Evolutionary conservation across 2,888 invertebrate genomes (phyloP), one percentile per base, ranked within the genome.

Genomic region (Lepetodrilus schrolli): DNA sequence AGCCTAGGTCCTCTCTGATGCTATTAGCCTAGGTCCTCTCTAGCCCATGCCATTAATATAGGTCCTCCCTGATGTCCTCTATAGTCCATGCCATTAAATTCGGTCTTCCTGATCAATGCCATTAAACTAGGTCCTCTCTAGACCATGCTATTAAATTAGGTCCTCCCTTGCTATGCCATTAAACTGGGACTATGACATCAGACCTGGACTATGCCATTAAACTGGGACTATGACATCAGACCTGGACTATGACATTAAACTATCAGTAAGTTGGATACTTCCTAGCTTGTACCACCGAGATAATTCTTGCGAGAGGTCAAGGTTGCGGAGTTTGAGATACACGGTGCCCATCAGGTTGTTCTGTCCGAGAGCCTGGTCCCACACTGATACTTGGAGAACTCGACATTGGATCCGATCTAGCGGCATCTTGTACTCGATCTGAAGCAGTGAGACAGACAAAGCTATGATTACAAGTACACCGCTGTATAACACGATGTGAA

Each of bases 271-370:
- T 72, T 87, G 86, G 66, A 87, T 73, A 43, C 83, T 82, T n/a
- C 82, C 84, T 37, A 88, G 81, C 23, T 77, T 94, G 91, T 96
- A 96, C 96, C 98, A 98, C 80, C 95, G 94, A 1, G 94, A 93
- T 0, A 94, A 94, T 91, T 97, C 96, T 80, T 93, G 93, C 1
- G 93, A 93, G 77, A 97, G 92, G 85, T 95, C 94, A 78, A 96
- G 91, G 43, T 94, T 93, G 75, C 92, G 92, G 13, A 98, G 92
- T 1, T 94, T 94, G 82, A 98, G 93, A 81, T 95, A 94, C 73
- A 96, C 95, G n/a, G 97, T 97, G 30, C 98, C 98, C 8, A 98
- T 92, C 90, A 97, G 96, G 91, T 96, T 96, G 91, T 98, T 98
- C 90, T 97, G 97, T 90, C 97, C 97, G 49, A 98, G 91, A 0